These are phyloP conservation scores for Myotis brandtii DNA, from an alignment of 2,113 vertebrate species.

Conservation along the genomic window DNA sequence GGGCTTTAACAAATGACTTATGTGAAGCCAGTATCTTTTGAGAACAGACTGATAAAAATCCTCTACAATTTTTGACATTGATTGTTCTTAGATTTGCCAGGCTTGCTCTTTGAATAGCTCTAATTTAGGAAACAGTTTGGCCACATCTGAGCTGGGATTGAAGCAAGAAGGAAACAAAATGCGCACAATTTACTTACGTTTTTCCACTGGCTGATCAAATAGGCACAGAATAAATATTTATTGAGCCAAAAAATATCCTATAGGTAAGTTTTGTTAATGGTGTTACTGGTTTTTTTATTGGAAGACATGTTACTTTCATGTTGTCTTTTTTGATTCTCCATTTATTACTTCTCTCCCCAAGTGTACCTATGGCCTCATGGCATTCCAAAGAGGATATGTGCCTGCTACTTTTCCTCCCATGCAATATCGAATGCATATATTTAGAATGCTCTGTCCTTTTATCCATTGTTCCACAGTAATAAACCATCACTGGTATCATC, in stretches of 20 bases:
- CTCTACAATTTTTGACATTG: conserved; percentile 3
- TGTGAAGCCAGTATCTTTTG: not conserved
- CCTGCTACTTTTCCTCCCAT: not conserved
- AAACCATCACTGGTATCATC: not conserved
- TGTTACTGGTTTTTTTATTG: not conserved
- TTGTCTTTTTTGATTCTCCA: not conserved
- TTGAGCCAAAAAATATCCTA: not conserved
- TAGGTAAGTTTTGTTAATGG: not conserved
- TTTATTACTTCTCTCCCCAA: not conserved
- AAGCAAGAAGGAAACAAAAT: not conserved
- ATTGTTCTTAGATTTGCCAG: not conserved
- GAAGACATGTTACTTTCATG: not conserved
- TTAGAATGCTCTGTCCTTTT: not conserved
- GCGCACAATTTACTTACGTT: not conserved
- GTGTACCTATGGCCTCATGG: not conserved
- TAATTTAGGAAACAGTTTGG: not conserved
- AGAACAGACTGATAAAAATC: not conserved
- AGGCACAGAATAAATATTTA: not conserved
- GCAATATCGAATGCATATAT: not conserved
- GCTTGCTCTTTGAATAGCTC: not conserved
- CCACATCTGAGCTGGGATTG: not conserved
- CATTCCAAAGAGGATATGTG: not conserved
- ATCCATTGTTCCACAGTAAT: not conserved
- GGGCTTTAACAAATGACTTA: not conserved
- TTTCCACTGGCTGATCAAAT: not conserved